phyloP scores from a whole-genome alignment of 2,113 vertebrate species.

The Furnarius figulus region DNA sequence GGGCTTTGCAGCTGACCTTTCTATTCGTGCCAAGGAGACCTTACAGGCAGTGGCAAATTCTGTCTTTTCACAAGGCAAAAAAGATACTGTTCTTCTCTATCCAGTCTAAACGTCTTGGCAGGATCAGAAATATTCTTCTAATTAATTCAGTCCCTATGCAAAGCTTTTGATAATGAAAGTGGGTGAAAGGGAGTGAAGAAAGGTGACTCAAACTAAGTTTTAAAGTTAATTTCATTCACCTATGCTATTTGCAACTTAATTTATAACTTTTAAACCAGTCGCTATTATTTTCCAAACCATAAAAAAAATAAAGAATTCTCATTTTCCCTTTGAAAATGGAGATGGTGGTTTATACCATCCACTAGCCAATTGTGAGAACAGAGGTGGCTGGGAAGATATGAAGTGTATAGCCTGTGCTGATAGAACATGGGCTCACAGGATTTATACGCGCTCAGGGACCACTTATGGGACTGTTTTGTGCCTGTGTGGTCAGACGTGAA shows the following conservation, averaged over 20 bases:
- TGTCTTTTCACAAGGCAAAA: not conserved
- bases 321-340: not conserved
- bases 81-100: not conserved
- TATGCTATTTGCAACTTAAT: not conserved
- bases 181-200: not conserved
- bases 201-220: not conserved
- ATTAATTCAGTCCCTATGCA: not conserved
- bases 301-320: not conserved
- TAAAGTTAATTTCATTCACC: not conserved
- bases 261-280: not conserved
- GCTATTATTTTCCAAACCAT: not conserved
- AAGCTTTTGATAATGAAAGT: not conserved
- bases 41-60: not conserved
- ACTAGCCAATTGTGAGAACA: not conserved
- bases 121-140: not conserved
- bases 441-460: not conserved
- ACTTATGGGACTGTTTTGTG: not conserved
- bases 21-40: not conserved
- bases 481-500: conserved; percentile 25
- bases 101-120: not conserved
- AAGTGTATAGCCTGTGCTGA: not conserved
- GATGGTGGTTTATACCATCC: not conserved
- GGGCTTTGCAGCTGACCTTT: not conserved
- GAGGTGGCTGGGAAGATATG: not conserved
- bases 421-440: not conserved